A percentile compares a stretch with the other conserved stretches of the same genome.
phyloP scores from a whole-genome alignment of 2,113 vertebrate species.

The Tamias sibiricus region DNA sequence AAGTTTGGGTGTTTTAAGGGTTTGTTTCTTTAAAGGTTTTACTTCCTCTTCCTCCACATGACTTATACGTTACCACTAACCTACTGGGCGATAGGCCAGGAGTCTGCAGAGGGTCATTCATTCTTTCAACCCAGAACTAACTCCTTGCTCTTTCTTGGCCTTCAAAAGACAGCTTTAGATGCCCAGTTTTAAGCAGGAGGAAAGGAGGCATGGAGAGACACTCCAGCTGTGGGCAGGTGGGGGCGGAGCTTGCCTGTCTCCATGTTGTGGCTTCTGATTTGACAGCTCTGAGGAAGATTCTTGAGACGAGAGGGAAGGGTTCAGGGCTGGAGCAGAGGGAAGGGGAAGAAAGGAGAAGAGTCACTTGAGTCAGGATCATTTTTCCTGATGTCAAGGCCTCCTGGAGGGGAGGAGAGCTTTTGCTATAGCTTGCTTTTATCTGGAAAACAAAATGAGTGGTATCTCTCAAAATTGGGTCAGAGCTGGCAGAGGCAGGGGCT shows the following conservation, averaged over 20 bases:
- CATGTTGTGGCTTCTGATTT: background rate
- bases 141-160: background rate
- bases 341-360: background rate
- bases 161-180: background rate
- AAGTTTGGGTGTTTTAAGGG: background rate
- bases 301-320: background rate
- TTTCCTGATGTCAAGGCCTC: constrained; percentile 69
- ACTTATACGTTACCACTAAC: background rate
- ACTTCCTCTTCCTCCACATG: background rate
- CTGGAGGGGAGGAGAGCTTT: constrained; percentile 38
- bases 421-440: constrained; percentile 57
- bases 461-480: constrained; percentile 75
- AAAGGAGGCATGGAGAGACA: background rate
- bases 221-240: background rate
- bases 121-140: background rate
- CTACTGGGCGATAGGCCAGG: background rate
- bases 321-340: background rate
- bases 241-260: background rate
- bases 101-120: background rate
- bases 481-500: constrained; percentile 59
- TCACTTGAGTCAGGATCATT: constrained; percentile 25
- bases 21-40: background rate
- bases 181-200: background rate
- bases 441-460: constrained; percentile 59
- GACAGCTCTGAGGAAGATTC: background rate